Evolutionary conservation across 2,888 invertebrate species (phyloP).

Genomic region (Sinotaia quadrata): DNA sequence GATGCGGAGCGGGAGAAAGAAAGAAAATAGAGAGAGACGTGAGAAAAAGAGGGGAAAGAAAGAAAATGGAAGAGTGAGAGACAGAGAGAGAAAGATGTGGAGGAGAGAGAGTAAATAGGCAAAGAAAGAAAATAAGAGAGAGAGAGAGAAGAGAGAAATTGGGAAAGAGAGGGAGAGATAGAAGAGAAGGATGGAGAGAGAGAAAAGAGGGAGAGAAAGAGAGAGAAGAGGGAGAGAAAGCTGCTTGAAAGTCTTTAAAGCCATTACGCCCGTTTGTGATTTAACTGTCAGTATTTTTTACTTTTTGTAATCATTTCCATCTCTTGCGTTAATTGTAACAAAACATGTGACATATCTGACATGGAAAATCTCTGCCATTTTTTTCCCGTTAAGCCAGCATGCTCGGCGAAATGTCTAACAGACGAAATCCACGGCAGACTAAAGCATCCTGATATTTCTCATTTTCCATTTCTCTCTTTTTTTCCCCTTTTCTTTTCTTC

Average conservation of each 20-base stretch:
- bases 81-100: not conserved
- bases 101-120: not conserved
- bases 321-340: not conserved
- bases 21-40: not conserved
- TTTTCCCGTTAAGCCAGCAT: not conserved
- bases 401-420: not conserved
- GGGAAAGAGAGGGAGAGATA: not conserved
- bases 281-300: not conserved
- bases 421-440: not conserved
- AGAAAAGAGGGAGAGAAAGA: conserved; percentile 2
- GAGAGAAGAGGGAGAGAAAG: conserved; percentile 1
- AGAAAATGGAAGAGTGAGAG: not conserved
- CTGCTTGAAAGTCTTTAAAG: not conserved
- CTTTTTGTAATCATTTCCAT: not conserved
- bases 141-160: not conserved
- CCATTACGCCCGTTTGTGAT: not conserved
- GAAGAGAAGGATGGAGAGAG: not conserved
- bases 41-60: not conserved
- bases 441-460: too few species aligned
- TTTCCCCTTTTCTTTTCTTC: too few species aligned
- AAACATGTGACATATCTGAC: not conserved
- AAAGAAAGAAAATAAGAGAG: too few species aligned
- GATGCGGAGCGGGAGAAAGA: not conserved
- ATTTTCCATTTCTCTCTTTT: too few species aligned
- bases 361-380: not conserved